A percentile compares a stretch with the other conserved stretches of the same genome.
phyloP scores from a whole-genome alignment of 2,888 invertebrate species.

The Spodoptera littoralis region DNA sequence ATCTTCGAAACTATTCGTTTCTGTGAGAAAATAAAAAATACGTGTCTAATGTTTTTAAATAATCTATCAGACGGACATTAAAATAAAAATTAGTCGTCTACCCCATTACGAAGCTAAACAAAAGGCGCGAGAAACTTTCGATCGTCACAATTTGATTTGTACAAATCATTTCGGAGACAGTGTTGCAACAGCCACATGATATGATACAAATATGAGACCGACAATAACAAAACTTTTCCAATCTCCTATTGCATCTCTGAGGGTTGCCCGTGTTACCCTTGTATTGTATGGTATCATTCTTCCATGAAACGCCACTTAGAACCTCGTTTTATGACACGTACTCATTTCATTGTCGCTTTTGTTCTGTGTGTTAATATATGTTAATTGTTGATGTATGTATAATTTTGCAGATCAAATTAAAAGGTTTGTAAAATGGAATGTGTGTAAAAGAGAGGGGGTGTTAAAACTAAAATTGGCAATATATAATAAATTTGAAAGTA shows the following conservation, averaged over 20 bases:
- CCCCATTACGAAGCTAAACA: too few species aligned
- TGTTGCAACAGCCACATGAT: slow-evolving; percentile 48
- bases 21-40: too few species aligned
- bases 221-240: slow-evolving; percentile 68
- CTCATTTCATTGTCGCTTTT: slow-evolving; percentile 37
- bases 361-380: slow-evolving; percentile 12
- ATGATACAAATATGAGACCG: slow-evolving; percentile 52
- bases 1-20: too few species aligned
- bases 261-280: slow-evolving; percentile 55
- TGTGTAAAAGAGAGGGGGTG: too few species aligned
- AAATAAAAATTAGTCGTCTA: too few species aligned
- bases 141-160: slow-evolving; percentile 29
- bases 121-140: slow-evolving; percentile 4
- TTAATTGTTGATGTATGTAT: slow-evolving; percentile 7
- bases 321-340: slow-evolving; percentile 38
- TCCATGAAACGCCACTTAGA: slow-evolving; percentile 59
- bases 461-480: too few species aligned
- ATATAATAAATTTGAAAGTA: too few species aligned
- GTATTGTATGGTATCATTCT: slow-evolving; percentile 63
- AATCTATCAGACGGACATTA: too few species aligned
- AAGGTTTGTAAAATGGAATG: too few species aligned
- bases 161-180: slow-evolving; percentile 25
- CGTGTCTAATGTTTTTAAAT: too few species aligned
- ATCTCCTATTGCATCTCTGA: slow-evolving; percentile 69
- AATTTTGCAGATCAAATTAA: slow-evolving; percentile 25